These are phyloP conservation scores for Leptosomus discolor DNA, from an alignment of 2,113 vertebrate genomes.

Conservation along the genomic window DNA sequence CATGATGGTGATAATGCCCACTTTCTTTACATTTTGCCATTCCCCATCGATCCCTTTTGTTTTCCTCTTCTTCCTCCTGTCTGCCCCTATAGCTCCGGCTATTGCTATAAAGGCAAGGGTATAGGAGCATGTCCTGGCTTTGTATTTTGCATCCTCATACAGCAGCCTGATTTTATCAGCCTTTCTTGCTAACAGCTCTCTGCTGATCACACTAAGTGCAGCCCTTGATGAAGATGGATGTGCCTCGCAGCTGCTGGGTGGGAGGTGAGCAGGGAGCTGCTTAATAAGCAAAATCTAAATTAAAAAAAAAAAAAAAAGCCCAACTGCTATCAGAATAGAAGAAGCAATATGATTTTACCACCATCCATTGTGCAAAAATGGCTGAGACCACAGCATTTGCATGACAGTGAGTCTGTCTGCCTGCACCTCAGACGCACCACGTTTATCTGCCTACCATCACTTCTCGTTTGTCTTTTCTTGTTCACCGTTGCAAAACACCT, in stretches of 20 bases:
- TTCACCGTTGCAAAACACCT: not conserved
- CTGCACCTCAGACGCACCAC: not conserved
- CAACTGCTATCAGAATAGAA: not conserved
- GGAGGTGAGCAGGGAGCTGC: not conserved
- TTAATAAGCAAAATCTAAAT: not conserved
- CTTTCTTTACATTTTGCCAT: not conserved
- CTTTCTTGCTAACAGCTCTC: not conserved
- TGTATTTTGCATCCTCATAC: not conserved
- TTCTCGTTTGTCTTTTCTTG: not conserved
- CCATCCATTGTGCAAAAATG: not conserved
- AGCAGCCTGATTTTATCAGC: not conserved
- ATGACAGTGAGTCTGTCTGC: not conserved
- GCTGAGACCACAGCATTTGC: not conserved
- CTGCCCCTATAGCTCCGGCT: not conserved
- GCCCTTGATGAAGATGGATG: not conserved
- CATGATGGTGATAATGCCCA: not conserved
- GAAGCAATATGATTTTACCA: not conserved
- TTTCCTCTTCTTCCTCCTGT: not conserved
- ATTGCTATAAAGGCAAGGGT: not conserved
- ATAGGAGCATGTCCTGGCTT: not conserved
- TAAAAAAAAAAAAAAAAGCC: not conserved
- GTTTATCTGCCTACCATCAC: not conserved
- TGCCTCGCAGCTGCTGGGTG: not conserved
- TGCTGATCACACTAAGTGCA: not conserved
- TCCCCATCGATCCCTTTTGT: rapidly evolving